Base-by-base conservation (phyloP, 2,888 invertebrate species). In the Copidosoma aretas region DNA sequence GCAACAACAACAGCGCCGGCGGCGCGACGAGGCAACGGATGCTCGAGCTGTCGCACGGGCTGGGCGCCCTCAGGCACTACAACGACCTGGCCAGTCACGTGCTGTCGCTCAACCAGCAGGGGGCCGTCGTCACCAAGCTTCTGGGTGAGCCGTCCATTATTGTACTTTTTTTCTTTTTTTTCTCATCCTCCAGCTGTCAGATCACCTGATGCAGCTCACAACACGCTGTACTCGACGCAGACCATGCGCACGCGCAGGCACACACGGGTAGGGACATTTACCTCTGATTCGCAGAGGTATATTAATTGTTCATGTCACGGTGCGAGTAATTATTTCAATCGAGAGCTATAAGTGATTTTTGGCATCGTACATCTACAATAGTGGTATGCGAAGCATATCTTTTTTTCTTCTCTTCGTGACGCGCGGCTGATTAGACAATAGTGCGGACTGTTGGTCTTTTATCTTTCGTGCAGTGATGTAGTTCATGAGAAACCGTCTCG, bases 71-170 rank as follows among this genome's bases (percentile, higher is more conserved):
- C 75, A 87, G 95, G 75, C 95, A 95, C 80, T 95, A 95, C 77
- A 84, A 82, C 81, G 95, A 95, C 85, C 88, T 95, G 80, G 94
- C 95, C 8, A 93, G 94, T 80, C 95, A 95, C 81, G 93, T 95
- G 87, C 88, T 95, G 66, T 92, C 93, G 70, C 74, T 84, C 64
- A 87, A 87, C 78, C 94, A 95, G 86, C 94, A 95, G 86, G 94
- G 94, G 78, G 94, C 94, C 80, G 95, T 87, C 76, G 83, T 93
- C 78, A 94, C 93, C 76, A 95, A 95, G 86, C 88, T 95, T 81
- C 86, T 95, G 82, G 95, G 95, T 94, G 86, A 92, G 93, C 43
- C 43, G 43, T 12, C 12, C 43, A 12, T 46, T 12, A 46, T 46
- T 15, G 12, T 17, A 14, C 12, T 8, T 14, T 46, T 46, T 46